Percentiles rank a stretch among this genome's conserved stretches.
Evolutionary conservation across 2,888 invertebrate species (phyloP).

Genomic region (Selenia dentaria): DNA sequence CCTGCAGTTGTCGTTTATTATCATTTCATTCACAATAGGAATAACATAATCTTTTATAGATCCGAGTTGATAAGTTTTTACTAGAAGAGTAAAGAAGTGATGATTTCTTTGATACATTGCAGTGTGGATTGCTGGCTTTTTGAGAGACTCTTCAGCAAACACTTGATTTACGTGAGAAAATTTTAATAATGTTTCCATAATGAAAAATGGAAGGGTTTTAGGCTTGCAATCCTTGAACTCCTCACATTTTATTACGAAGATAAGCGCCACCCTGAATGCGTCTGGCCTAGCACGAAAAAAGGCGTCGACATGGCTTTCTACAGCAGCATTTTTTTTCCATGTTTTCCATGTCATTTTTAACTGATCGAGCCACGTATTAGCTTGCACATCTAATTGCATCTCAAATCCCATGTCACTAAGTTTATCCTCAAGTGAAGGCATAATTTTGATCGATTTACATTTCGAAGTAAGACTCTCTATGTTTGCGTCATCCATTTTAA

Average conservation of each 20-base stretch:
- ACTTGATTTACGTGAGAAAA: conserved; percentile 67
- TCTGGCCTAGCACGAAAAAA: conserved; percentile 81
- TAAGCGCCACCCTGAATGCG: conserved; percentile 84
- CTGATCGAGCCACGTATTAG: conserved; percentile 67
- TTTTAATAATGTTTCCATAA: conserved; percentile 85
- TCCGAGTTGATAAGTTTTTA: conserved; percentile 86
- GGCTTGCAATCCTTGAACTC: conserved; percentile 87
- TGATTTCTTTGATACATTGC: conserved; percentile 88
- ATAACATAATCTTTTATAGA: conserved; percentile 86
- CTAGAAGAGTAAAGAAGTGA: conserved; percentile 86
- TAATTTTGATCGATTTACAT: conserved; percentile 75
- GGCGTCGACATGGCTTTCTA: conserved; percentile 73
- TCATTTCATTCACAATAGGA: conserved; percentile 83
- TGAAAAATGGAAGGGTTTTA: conserved; percentile 85
- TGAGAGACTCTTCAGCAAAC: conserved; percentile 80
- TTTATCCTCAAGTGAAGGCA: conserved; percentile 74
- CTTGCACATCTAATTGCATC: conserved; percentile 67
- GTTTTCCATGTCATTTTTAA: conserved; percentile 71
- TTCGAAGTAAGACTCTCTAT: conserved; percentile 55
- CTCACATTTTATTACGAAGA: conserved; percentile 85
- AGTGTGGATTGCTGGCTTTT: conserved; percentile 89
- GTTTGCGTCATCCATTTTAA: conserved; percentile 46
- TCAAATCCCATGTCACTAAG: conserved; percentile 64
- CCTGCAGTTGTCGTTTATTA: conserved; percentile 85
- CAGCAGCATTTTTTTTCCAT: conserved; percentile 83